phyloP scores from a whole-genome alignment of 2,888 invertebrate species.

The Drosophila emarginata region DNA sequence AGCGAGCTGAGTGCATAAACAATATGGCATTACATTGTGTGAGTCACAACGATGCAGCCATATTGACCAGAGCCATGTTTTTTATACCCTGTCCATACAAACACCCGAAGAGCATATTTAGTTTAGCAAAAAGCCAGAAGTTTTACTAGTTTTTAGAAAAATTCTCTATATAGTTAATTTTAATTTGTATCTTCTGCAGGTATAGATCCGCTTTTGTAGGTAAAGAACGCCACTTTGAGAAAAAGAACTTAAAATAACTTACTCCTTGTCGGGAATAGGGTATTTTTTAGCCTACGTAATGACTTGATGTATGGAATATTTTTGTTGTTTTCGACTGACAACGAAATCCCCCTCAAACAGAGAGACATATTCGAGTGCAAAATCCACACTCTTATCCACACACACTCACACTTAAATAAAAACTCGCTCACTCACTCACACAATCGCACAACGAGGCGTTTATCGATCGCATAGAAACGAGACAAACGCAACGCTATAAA shows the following conservation, averaged over 20 bases:
- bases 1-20: slow-evolving; percentile 35
- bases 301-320: neutral
- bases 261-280: neutral
- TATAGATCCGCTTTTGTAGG: no score
- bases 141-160: no score
- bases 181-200: no score
- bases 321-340: slow-evolving; percentile 51
- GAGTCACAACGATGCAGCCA: slow-evolving; percentile 73
- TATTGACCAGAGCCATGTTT: slow-evolving; percentile 69
- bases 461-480: slow-evolving; percentile 74
- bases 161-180: no score
- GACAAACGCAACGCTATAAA: slow-evolving; percentile 72
- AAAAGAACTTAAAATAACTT: neutral
- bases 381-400: slow-evolving; percentile 31
- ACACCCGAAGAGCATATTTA: neutral
- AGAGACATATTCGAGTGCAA: slow-evolving; percentile 64
- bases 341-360: slow-evolving; percentile 47
- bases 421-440: slow-evolving; percentile 28
- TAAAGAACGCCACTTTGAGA: no score
- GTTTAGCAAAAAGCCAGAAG: no score
- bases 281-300: neutral
- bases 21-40: slow-evolving; percentile 23
- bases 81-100: slow-evolving; percentile 12
- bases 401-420: slow-evolving; percentile 47
- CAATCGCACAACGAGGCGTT: slow-evolving; percentile 31